Percentiles rank a stretch among this genome's conserved stretches.
Evolutionary conservation across 2,113 vertebrate genomes (phyloP).

Genomic region (Haliaeetus leucogaster): DNA sequence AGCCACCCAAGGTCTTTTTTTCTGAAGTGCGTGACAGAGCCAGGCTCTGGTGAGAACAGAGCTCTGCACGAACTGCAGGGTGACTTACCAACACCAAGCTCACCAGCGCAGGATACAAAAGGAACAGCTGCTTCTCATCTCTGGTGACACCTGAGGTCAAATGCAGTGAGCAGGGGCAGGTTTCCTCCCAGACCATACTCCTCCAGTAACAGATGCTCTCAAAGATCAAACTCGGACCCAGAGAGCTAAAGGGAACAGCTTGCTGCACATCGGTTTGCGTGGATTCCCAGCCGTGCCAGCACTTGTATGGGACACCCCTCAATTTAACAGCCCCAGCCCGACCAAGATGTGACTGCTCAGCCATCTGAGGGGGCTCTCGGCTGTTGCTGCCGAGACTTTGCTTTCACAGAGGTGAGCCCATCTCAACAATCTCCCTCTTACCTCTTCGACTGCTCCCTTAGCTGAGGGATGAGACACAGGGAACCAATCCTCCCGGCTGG

Average conservation of each 20-base stretch:
- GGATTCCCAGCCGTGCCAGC: background rate
- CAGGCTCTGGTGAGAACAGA: background rate
- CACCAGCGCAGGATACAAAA: background rate
- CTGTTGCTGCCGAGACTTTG: background rate
- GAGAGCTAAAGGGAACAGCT: background rate
- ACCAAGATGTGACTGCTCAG: background rate
- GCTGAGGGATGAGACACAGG: too few species aligned
- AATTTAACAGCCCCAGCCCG: background rate
- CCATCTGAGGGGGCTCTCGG: background rate
- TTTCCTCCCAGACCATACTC: background rate
- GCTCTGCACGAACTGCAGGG: background rate
- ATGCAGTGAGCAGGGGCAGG: background rate
- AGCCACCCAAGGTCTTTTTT: background rate
- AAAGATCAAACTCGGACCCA: background rate
- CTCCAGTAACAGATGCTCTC: background rate
- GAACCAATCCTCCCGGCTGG: background rate
- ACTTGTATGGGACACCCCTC: background rate
- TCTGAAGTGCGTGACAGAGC: background rate
- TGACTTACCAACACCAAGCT: too few species aligned
- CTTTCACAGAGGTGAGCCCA: background rate
- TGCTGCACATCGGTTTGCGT: background rate
- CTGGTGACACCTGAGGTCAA: background rate
- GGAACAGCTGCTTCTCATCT: background rate
- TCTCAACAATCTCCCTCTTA: background rate
- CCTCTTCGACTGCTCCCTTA: background rate